Percentiles rank a stretch among this genome's conserved stretches.
Conservation (phyloP, 2,888 invertebrate genomes). For the Nephrotoma guestfalica region DNA sequence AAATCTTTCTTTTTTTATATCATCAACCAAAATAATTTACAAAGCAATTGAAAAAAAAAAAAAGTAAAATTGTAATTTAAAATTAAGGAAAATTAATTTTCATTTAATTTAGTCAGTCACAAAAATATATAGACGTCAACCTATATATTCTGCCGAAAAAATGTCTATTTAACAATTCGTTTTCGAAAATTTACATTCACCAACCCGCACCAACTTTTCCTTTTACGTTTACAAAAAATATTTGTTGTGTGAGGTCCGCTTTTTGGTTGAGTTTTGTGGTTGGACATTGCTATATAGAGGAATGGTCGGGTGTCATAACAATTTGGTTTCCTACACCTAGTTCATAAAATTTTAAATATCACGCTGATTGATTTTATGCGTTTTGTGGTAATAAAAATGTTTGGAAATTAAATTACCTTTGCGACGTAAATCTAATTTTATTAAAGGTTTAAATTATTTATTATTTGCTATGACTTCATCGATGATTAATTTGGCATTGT, state of each 20-base stretch:
- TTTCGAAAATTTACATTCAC: neutral
- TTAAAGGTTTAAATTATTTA: too few relatives aligned
- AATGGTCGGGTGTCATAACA: neutral
- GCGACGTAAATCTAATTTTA: too few relatives aligned
- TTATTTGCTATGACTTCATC: too few relatives aligned
- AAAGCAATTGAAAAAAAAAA: neutral
- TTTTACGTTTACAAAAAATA: neutral
- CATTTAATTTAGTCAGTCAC: neutral
- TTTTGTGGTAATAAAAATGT: neutral
- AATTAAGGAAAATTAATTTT: neutral
- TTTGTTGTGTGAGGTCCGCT: neutral
- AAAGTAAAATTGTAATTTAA: neutral
- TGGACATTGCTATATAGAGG: neutral
- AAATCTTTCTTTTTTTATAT: neutral
- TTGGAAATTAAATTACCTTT: neutral
- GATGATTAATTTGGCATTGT: too few relatives aligned
- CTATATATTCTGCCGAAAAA: neutral
- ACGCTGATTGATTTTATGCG: neutral
- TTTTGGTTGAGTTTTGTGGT: neutral
- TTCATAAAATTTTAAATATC: neutral
- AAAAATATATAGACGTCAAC: neutral
- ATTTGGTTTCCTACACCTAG: neutral
- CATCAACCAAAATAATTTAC: neutral
- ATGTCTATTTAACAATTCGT: neutral
- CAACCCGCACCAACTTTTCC: neutral